Conservation (phyloP, 2,797 vertebrate genomes). For the Phalloptychus januarius region DNA sequence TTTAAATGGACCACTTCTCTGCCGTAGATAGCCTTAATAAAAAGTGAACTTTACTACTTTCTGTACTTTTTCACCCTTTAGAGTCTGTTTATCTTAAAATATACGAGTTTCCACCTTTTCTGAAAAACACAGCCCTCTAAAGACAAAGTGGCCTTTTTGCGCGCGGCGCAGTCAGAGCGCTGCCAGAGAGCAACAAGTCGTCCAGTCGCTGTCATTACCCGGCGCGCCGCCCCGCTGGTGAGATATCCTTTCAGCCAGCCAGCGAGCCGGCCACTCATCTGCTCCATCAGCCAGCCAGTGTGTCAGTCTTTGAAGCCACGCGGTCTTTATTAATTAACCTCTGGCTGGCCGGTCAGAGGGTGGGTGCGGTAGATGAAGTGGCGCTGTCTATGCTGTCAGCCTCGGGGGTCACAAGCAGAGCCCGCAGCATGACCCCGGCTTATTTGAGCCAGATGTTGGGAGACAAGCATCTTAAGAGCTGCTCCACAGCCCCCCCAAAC, state of each 20-base stretch:
- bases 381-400: constrained; percentile 80
- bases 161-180: neutral
- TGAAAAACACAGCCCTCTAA: constrained; percentile 13
- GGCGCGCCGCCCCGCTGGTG: constrained; percentile 10
- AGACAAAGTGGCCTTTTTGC: neutral
- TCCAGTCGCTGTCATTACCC: neutral
- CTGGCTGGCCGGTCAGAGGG: constrained; percentile 76
- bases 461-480: constrained; percentile 65
- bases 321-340: constrained; percentile 89
- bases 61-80: neutral
- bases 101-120: neutral
- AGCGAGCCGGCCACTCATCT: constrained; percentile 26
- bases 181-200: constrained; percentile 28
- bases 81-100: neutral
- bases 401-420: constrained; percentile 83
- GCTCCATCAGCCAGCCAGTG: constrained; percentile 35
- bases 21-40: neutral
- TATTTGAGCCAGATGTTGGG: constrained; percentile 93
- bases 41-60: neutral
- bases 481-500: neutral
- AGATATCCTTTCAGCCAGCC: constrained; percentile 23
- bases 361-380: constrained; percentile 75
- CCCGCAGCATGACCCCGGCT: constrained; percentile 73
- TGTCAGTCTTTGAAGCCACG: constrained; percentile 76
- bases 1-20: constrained; percentile 22